Base-by-base conservation (phyloP, 2,888 invertebrate genomes). In the Anaspis maculata region DNA sequence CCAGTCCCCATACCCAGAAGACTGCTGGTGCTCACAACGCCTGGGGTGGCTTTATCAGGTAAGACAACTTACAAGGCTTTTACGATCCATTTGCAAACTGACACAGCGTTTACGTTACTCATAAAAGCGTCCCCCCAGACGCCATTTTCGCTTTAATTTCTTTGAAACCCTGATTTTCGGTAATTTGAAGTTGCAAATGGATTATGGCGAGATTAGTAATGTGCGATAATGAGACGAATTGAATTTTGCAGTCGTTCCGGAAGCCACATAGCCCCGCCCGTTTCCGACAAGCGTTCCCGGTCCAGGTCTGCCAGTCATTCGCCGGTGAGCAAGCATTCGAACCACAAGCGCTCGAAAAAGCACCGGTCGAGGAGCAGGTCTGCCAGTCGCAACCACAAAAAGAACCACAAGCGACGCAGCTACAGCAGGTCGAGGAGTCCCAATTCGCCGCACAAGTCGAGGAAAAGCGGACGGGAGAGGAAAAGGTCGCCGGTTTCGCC, bases 1-100 rank as follows among this genome's bases (percentile, higher is more conserved):
- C 67, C 54, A 46, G 57, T 64, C 52, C 73, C 64, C 5, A 70
- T 69, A 44, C 50, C 34, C 74, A 75, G 54, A 72, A 72, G 28
- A 72, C 68, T 9, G 69, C 71, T 33, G 72, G 72, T 1, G 73
- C 73, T 1, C 77, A 79, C 45, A 77, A 78, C 48, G 77, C 77
- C 2, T 77, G 77, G 76, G 77, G 77, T 15, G 77, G 78, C 13
- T 78, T 78, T 44, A 77, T 78, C 40, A 76, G 76, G 57, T 72
- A 13, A 4, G 9, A 23, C 13, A 11, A 29, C 7, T 29, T n/a
- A 16, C 10, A 5, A 9, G n/a, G 10, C n/a, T 15, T 2, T 27
- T 15, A 27, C 13, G 30, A 25, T 12, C n/a, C 14, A 34, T 43
- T 40, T 46, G 39, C n/a, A n/a, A n/a, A n/a, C n/a, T n/a, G n/a